These are phyloP conservation scores for Petrophora chlorosata DNA, from an alignment of 2,888 invertebrate species.

Conservation along the genomic window DNA sequence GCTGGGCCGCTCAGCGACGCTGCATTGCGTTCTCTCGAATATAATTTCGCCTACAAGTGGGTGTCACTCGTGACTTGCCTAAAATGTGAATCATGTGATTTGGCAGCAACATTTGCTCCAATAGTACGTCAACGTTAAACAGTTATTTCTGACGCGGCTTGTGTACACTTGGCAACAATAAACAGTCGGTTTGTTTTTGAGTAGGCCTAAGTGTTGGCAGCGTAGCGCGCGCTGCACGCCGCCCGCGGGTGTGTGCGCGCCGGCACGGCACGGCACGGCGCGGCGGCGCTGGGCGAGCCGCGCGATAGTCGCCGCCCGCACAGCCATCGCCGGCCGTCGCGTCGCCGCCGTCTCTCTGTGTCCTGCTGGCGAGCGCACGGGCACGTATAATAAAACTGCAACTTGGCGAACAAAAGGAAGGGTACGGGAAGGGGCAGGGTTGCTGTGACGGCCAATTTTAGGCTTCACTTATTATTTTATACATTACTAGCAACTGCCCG, in stretches of 20 bases:
- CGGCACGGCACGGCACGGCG: neutral
- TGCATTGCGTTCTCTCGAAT: no score
- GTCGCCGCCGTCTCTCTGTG: no score
- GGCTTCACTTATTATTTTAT: no score
- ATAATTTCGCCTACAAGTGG: slow-evolving; percentile 45
- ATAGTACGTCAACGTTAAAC: slow-evolving; percentile 62
- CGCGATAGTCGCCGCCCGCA: no score
- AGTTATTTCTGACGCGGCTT: slow-evolving; percentile 65
- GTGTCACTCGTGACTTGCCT: slow-evolving; percentile 74
- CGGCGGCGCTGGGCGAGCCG: no score
- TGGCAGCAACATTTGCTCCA: slow-evolving; percentile 64
- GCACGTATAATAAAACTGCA: no score
- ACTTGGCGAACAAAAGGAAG: no score
- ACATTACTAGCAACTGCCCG: no score
- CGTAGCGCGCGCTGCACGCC: neutral
- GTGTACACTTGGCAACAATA: slow-evolving; percentile 66
- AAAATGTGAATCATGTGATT: slow-evolving; percentile 78
- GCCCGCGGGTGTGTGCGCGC: neutral
- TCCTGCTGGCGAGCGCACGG: no score
- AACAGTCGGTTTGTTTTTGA: slow-evolving; percentile 29
- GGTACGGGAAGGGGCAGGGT: no score
- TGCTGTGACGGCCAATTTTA: no score
- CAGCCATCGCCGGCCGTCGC: no score
- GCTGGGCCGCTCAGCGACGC: neutral
- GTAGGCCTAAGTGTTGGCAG: slow-evolving; percentile 13